A percentile compares a stretch with the other conserved stretches of the same genome.
Conservation (phyloP, 2,797 vertebrate species). For the Gadopsis bispinosus region DNA sequence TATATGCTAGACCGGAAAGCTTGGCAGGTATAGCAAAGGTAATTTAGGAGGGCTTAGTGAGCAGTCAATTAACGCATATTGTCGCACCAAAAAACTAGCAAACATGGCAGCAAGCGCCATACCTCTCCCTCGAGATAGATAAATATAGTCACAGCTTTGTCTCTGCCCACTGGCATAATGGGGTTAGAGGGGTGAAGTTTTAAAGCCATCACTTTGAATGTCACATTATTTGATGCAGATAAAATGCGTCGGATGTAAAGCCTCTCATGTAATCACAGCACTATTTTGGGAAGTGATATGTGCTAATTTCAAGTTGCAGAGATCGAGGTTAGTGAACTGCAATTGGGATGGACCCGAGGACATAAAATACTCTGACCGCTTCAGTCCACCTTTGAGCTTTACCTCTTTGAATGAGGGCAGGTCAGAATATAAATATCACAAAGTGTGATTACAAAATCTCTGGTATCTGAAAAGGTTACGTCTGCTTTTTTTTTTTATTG, state of each 20-base stretch:
- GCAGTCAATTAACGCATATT: background rate
- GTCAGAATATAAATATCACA: slow-evolving; percentile 62
- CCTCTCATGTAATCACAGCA: slow-evolving; percentile 33
- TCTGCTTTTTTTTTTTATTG: slow-evolving; percentile 17
- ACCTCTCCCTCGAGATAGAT: background rate
- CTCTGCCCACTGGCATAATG: slow-evolving; percentile 44
- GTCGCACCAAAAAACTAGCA: background rate
- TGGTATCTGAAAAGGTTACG: slow-evolving; percentile 64
- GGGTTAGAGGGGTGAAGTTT: slow-evolving; percentile 34
- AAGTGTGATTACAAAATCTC: slow-evolving; percentile 53
- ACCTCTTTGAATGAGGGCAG: slow-evolving; percentile 45
- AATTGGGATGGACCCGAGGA: slow-evolving; percentile 22
- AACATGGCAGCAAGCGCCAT: background rate
- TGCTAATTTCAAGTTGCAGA: slow-evolving; percentile 40
- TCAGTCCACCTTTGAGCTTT: slow-evolving; percentile 39
- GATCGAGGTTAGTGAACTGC: slow-evolving; percentile 30
- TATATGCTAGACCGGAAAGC: background rate
- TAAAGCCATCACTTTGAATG: slow-evolving; percentile 59
- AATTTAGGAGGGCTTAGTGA: background rate
- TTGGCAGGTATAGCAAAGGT: background rate
- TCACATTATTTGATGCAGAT: slow-evolving; percentile 46
- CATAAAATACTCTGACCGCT: slow-evolving; percentile 43
- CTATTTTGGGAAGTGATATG: slow-evolving; percentile 44
- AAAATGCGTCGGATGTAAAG: slow-evolving; percentile 27
- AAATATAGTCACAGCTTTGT: slow-evolving; percentile 23